These are phyloP conservation scores for Zapus hudsonius DNA, from an alignment of 2,113 vertebrate species.

Conservation along the genomic window DNA sequence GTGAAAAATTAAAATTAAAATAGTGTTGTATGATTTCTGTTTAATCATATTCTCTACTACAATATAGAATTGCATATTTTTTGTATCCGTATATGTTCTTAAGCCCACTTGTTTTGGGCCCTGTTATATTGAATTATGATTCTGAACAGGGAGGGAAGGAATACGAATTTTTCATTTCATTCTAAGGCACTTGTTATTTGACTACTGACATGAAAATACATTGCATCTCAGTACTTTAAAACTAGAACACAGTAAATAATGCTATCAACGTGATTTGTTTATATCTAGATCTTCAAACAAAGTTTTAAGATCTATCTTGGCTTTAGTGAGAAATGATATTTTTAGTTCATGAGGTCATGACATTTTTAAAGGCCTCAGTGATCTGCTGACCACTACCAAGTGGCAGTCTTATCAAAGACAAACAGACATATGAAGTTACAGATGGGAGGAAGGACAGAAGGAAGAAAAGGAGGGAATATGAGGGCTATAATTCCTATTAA, in stretches of 20 bases:
- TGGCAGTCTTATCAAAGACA: neutral
- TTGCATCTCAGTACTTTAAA: neutral
- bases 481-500: neutral
- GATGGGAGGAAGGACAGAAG: neutral
- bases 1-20: neutral
- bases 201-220: slow-evolving; percentile 25
- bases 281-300: slow-evolving; percentile 20
- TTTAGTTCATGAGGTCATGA: neutral
- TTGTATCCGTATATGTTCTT: slow-evolving; percentile 4
- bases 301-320: slow-evolving; percentile 23
- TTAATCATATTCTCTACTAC: neutral
- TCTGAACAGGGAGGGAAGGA: neutral
- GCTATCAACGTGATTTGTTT: neutral
- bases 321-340: slow-evolving; percentile 3
- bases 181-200: neutral
- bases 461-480: no score
- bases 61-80: neutral
- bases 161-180: slow-evolving; percentile 20
- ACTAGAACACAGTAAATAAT: slow-evolving; percentile 36
- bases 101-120: neutral
- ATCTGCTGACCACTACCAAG: neutral
- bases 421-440: neutral
- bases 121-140: slow-evolving; percentile 37
- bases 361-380: neutral
- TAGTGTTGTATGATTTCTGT: neutral